Percentiles rank a stretch among this genome's conserved stretches.
These are phyloP conservation scores for Zaprionus ornatus DNA, from an alignment of 1,140 invertebrate genomes.

Conservation along the genomic window DNA sequence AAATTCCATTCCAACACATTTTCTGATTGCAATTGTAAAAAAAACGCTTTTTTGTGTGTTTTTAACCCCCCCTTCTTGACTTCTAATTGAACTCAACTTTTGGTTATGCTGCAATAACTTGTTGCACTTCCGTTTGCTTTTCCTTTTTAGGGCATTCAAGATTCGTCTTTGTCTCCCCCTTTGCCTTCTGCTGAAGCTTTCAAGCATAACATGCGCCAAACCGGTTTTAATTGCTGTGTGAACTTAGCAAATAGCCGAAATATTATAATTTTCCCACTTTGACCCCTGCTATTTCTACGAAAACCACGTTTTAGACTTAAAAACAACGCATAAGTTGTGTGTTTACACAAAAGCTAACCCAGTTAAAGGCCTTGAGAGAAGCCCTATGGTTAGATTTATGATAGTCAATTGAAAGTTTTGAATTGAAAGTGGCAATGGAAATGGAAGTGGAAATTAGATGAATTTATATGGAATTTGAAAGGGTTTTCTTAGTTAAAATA, in stretches of 20 bases:
- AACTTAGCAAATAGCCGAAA: slow-evolving; percentile 28
- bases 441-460: neutral
- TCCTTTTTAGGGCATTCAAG: slow-evolving; percentile 1
- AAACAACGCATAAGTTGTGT: neutral
- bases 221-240: slow-evolving; percentile 36
- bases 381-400: neutral
- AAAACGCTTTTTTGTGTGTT: neutral
- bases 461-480: neutral
- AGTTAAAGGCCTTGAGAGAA: neutral
- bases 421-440: neutral
- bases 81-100: neutral
- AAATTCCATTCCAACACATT: neutral
- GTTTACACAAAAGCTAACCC: neutral
- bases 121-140: neutral
- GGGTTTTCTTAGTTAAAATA: neutral
- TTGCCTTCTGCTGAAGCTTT: neutral
- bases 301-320: slow-evolving; percentile 5
- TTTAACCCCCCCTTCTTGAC: neutral
- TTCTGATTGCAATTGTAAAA: neutral
- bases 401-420: neutral
- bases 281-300: slow-evolving; percentile 9
- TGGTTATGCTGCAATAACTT: neutral
- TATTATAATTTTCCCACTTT: slow-evolving; percentile 9
- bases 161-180: neutral
- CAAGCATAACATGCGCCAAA: slow-evolving; percentile 32